Base-by-base conservation (phyloP, 1,140 invertebrate species). In the Drosophila triauraria region DNA sequence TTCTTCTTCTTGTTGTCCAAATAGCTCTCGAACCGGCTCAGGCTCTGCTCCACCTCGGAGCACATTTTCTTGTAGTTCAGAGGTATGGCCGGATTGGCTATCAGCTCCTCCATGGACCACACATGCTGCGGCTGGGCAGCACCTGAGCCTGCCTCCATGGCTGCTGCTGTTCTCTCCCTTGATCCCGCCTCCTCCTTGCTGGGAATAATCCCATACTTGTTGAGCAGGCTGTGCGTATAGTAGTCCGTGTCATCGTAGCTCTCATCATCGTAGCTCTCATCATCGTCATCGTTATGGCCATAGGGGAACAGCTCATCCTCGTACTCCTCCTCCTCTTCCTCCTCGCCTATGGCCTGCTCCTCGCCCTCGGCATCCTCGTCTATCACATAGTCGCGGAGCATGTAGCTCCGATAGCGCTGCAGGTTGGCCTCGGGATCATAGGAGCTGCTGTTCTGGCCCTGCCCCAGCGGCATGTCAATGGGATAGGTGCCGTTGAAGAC, bases 401-500 rank as follows among this genome's bases (percentile, higher is more conserved):
- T 68, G 50, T 91, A 84, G 48, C 42, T 54, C n/a, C 87, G 68
- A 74, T 91, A 92, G n/a, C 85, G 62, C 78, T 3, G 82, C 58
- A 91, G 20, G 20, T 92, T 92, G 17, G 91, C 91, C 30, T 92
- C 91, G 7, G 91, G 70, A 50, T 92, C 91, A 50, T 92, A 92
- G 32, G 56, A 59, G 32, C 6, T 75, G 62, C 80, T 92, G 86
- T 76, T 62, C 23, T 51, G 70, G 40, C 23, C 65, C 44, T 51
- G 78, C 7, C 58, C 27, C 15, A 92, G 46, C 5, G 96, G 96
- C 75, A 94, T 93, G 88, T 97, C 96, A 50, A 97, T 97, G 3
- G 96, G 96, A 93, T 95, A 97, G 7, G 96, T 97, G 38, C 96
- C 96, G 57, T 96, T 96, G 87, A 97, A 97, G 43, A 97, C 94